Conservation (phyloP, 2,113 vertebrate species). For the Centropus bengalensis region DNA sequence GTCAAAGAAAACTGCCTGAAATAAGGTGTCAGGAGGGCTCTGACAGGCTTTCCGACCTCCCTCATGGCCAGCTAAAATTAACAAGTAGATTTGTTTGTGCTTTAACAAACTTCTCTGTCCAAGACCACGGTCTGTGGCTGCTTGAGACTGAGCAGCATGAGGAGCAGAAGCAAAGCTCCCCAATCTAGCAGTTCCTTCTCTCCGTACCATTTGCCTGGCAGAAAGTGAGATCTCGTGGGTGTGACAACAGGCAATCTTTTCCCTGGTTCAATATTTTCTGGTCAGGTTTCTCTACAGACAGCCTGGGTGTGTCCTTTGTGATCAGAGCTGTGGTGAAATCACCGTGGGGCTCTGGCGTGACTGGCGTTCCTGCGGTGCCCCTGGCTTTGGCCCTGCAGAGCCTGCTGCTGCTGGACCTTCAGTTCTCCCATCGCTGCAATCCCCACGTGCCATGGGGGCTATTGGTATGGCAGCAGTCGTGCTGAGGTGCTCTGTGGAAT, state of each 20-base stretch:
- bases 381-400: not conserved
- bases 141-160: not conserved
- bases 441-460: fast-evolving
- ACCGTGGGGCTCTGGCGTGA: not conserved
- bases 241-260: not conserved
- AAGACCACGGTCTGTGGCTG: no score
- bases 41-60: not conserved
- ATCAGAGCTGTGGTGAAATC: not conserved
- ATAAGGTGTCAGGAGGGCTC: not conserved
- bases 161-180: not conserved
- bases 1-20: fast-evolving
- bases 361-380: fast-evolving
- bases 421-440: fast-evolving
- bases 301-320: not conserved
- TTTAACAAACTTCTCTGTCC: not conserved
- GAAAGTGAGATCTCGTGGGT: not conserved
- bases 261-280: not conserved
- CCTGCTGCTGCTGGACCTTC: not conserved
- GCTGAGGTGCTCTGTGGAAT: not conserved
- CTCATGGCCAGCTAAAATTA: not conserved
- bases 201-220: not conserved
- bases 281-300: not conserved
- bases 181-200: not conserved
- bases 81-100: not conserved
- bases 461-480: not conserved